Evolutionary conservation across 2,113 vertebrate species (phyloP).

Genomic region (Takifugu flavidus): DNA sequence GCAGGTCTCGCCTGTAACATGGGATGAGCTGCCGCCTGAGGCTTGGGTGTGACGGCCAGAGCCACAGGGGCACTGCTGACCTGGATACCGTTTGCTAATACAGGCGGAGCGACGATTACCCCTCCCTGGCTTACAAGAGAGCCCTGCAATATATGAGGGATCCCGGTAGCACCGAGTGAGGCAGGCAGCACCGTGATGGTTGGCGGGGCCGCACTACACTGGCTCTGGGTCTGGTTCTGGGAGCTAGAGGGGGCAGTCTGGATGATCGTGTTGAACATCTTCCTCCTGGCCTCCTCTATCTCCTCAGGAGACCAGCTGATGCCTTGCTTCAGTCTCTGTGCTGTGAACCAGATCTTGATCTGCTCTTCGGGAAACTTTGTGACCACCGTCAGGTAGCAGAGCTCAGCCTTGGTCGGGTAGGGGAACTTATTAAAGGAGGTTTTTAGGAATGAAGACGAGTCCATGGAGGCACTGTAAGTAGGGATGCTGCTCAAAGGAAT

Average conservation of each 20-base stretch:
- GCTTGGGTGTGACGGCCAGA: constrained; percentile 83
- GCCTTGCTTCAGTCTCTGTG: constrained; percentile 95
- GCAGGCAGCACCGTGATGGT: constrained; percentile 93
- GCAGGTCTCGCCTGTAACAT: constrained; percentile 78
- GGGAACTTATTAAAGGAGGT: constrained; percentile 98
- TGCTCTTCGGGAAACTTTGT: constrained; percentile 98
- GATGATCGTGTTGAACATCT: constrained; percentile 98
- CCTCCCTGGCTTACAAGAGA: constrained; percentile 86
- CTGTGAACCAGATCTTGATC: constrained; percentile 99
- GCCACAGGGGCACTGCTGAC: constrained; percentile 84
- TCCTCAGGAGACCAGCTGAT: constrained; percentile 99
- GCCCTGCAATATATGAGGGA: constrained; percentile 86
- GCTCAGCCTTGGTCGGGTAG: constrained; percentile 96
- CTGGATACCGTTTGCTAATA: constrained; percentile 89
- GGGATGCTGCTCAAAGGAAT: constrained; percentile 98
- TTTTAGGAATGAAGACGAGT: constrained; percentile 93
- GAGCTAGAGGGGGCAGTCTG: constrained; percentile 82
- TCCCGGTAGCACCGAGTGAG: constrained; percentile 80
- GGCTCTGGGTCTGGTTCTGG: constrained; percentile 59
- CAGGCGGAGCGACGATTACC: constrained; percentile 88
- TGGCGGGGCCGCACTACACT: constrained; percentile 61
- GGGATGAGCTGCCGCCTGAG: constrained; percentile 75
- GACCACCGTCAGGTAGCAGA: constrained; percentile 97
- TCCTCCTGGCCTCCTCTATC: constrained; percentile 95
- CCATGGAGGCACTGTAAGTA: constrained; percentile 94